phyloP scores from a whole-genome alignment of 2,888 invertebrate species.

The Pteria penguin region DNA sequence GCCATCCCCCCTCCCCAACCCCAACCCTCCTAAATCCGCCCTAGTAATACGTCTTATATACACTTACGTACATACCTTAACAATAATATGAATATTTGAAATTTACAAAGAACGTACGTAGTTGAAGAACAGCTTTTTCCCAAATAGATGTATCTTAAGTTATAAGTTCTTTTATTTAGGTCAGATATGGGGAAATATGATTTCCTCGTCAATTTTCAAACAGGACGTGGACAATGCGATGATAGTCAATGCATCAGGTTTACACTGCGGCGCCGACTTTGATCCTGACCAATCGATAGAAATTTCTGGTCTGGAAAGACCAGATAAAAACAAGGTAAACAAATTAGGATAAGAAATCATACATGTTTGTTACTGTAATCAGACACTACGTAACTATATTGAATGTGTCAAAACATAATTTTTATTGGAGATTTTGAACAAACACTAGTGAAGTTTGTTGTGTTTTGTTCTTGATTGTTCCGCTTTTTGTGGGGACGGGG shows the following conservation, averaged over 20 bases:
- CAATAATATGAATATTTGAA: too few relatives aligned
- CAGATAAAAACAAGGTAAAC: constrained; percentile 84
- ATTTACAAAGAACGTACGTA: neutral
- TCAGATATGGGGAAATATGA: constrained; percentile 96
- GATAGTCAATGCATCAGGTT: neutral
- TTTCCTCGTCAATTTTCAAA: constrained; percentile 66
- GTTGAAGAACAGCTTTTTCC: too few relatives aligned
- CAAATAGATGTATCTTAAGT: neutral
- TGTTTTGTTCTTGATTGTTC: too few relatives aligned
- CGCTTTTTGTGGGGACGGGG: too few relatives aligned
- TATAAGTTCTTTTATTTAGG: constrained; percentile 82
- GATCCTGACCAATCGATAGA: constrained; percentile 72
- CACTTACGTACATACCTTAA: too few relatives aligned
- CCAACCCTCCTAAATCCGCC: too few relatives aligned
- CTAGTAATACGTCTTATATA: too few relatives aligned
- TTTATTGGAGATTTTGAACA: too few relatives aligned
- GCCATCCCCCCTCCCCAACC: too few relatives aligned
- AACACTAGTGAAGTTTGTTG: too few relatives aligned
- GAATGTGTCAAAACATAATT: neutral
- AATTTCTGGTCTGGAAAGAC: constrained; percentile 85
- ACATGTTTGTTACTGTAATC: neutral
- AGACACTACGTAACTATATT: neutral
- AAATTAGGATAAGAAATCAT: too few relatives aligned
- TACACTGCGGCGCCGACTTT: constrained; percentile 79
- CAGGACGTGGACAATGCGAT: constrained; percentile 20